phyloP scores from a whole-genome alignment of 2,797 vertebrate species.

The Xerus rutilus region DNA sequence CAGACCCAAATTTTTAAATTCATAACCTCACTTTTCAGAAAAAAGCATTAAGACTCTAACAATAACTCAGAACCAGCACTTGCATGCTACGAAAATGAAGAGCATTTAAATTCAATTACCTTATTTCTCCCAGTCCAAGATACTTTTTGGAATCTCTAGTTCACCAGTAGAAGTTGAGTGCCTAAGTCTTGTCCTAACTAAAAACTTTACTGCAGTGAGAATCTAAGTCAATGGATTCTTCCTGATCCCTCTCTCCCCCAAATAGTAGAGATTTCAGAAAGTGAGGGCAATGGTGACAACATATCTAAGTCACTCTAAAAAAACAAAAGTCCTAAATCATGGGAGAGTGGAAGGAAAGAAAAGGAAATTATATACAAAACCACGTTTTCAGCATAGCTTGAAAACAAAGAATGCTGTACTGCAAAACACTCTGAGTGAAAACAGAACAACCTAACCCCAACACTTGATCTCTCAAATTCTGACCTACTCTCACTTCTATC shows the following conservation, averaged over 20 bases:
- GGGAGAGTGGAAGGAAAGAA: neutral
- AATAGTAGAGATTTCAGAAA: constrained; percentile 19
- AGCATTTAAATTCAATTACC: neutral
- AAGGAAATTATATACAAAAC: constrained; percentile 48
- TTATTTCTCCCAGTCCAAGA: neutral
- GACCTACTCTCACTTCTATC: neutral
- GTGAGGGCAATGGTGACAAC: neutral
- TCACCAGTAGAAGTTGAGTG: neutral
- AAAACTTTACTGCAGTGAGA: neutral
- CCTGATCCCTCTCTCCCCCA: neutral
- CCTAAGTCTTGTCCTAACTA: constrained; percentile 6
- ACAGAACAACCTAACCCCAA: neutral
- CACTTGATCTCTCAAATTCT: neutral
- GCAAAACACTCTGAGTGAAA: neutral
- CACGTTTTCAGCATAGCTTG: neutral
- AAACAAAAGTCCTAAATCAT: constrained; percentile 4
- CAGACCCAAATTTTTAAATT: neutral
- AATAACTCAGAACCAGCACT: neutral
- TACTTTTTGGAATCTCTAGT: neutral
- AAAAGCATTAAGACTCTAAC: neutral
- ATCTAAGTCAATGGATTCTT: neutral
- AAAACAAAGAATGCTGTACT: neutral
- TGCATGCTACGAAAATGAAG: constrained; percentile 18
- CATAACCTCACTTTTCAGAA: neutral
- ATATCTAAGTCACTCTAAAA: constrained; percentile 49